Conservation (phyloP, 2,888 invertebrate species). For the Leptinotarsa haldemani region DNA sequence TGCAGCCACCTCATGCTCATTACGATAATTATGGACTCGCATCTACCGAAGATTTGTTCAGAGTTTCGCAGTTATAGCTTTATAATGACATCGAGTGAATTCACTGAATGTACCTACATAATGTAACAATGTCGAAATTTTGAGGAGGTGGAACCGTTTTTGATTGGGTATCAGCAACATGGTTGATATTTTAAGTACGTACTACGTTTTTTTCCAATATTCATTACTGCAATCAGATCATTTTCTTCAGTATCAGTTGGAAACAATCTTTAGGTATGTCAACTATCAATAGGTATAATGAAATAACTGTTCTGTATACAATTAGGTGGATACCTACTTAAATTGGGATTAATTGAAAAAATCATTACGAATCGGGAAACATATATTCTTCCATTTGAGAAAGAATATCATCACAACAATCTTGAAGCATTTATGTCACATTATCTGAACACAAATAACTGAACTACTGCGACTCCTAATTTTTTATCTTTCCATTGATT, state of each 20-base stretch:
- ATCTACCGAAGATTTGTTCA: constrained; percentile 59
- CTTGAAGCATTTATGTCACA: too few species aligned
- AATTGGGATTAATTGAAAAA: too few species aligned
- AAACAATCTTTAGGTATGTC: background rate
- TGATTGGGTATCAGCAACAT: constrained; percentile 15
- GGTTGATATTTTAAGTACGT: constrained; percentile 10
- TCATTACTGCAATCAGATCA: too few species aligned
- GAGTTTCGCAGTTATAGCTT: constrained; percentile 60
- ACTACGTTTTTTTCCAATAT: background rate
- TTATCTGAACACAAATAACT: background rate
- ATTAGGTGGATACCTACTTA: too few species aligned
- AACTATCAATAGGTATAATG: too few species aligned
- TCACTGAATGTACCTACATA: constrained; percentile 12
- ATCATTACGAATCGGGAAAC: too few species aligned
- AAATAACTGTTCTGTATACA: too few species aligned
- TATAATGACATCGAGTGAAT: constrained; percentile 27
- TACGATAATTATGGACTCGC: constrained; percentile 60
- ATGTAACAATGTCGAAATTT: background rate
- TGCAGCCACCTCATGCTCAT: constrained; percentile 55
- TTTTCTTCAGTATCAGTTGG: background rate
- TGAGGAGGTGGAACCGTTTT: constrained; percentile 1
- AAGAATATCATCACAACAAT: too few species aligned
- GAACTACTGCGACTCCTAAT: too few species aligned
- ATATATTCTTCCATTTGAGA: too few species aligned
- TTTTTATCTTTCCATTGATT: too few species aligned